Conservation (phyloP, 23 tunicate species). For the Phallusia fumigata region DNA sequence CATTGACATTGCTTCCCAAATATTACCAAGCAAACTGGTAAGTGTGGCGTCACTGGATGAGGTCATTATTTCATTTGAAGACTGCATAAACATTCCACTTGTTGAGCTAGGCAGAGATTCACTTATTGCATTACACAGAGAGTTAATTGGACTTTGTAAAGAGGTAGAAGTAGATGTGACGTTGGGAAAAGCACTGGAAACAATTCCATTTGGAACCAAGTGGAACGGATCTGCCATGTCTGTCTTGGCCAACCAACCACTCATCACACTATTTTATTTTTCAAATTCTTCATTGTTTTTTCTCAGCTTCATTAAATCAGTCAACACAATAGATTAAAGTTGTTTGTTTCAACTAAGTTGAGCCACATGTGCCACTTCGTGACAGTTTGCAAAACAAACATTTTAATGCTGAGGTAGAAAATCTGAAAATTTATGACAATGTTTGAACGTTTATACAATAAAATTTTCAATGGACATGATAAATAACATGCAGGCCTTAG, state of each 20-base stretch:
- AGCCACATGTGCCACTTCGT: no score
- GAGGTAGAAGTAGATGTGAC: neutral
- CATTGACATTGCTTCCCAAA: conserved; percentile 32
- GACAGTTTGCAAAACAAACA: no score
- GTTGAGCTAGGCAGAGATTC: conserved; percentile 10
- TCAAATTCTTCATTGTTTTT: neutral
- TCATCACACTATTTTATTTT: neutral
- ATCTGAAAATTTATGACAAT: no score
- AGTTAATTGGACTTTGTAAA: neutral
- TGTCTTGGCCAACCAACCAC: neutral
- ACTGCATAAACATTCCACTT: conserved; percentile 6
- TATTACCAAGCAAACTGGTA: conserved; percentile 30
- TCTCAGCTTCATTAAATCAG: neutral
- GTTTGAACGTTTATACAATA: no score
- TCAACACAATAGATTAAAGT: neutral
- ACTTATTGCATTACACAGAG: neutral
- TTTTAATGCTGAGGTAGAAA: no score
- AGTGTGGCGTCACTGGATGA: conserved; percentile 22
- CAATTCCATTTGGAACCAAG: conserved; percentile 5
- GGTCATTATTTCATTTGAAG: conserved; percentile 9
- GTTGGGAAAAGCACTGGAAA: neutral
- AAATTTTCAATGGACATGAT: no score
- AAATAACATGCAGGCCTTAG: no score
- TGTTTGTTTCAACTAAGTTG: neutral
- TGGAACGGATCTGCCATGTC: neutral